Conservation (phyloP, 2,797 vertebrate genomes). For the Scomberomorus guttatus region DNA sequence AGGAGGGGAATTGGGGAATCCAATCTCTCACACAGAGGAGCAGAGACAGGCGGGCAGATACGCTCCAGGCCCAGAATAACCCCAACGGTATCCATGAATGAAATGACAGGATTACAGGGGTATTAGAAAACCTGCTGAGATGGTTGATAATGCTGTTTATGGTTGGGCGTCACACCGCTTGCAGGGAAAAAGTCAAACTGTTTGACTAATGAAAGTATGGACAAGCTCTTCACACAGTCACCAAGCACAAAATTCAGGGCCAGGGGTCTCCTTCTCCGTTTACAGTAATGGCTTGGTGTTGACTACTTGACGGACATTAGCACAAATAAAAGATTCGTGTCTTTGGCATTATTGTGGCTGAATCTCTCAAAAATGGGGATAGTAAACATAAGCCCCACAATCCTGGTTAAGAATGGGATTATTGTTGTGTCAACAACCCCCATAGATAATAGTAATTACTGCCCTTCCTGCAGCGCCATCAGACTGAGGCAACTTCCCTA, state of each 20-base stretch:
- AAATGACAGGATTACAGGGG: slow-evolving; percentile 87
- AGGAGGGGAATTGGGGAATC: slow-evolving; percentile 72
- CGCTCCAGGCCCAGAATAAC: slow-evolving; percentile 77
- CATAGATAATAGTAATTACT: slow-evolving; percentile 86
- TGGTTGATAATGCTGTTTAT: slow-evolving; percentile 85
- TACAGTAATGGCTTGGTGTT: slow-evolving; percentile 23
- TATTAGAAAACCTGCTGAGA: slow-evolving; percentile 86
- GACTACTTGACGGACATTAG: slow-evolving; percentile 41
- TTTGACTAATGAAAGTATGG: slow-evolving; percentile 84
- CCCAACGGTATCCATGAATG: slow-evolving; percentile 82
- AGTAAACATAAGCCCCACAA: slow-evolving; percentile 67
- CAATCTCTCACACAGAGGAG: slow-evolving; percentile 85
- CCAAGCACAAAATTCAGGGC: slow-evolving; percentile 68
- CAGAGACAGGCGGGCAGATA: slow-evolving; percentile 82
- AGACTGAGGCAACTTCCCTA: slow-evolving; percentile 78
- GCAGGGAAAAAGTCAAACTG: slow-evolving; percentile 77
- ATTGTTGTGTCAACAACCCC: slow-evolving; percentile 85
- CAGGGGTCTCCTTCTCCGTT: slow-evolving; percentile 24
- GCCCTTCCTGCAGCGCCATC: slow-evolving; percentile 75
- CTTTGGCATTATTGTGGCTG: slow-evolving; percentile 43
- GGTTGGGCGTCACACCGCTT: slow-evolving; percentile 63
- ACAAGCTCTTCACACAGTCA: slow-evolving; percentile 60
- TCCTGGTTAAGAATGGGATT: slow-evolving; percentile 76
- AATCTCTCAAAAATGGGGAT: slow-evolving; percentile 58
- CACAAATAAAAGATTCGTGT: slow-evolving; percentile 54